Evolutionary conservation across 2,888 invertebrate genomes (phyloP), one percentile per base, ranked within the genome.

Genomic region (Tipula helvola): DNA sequence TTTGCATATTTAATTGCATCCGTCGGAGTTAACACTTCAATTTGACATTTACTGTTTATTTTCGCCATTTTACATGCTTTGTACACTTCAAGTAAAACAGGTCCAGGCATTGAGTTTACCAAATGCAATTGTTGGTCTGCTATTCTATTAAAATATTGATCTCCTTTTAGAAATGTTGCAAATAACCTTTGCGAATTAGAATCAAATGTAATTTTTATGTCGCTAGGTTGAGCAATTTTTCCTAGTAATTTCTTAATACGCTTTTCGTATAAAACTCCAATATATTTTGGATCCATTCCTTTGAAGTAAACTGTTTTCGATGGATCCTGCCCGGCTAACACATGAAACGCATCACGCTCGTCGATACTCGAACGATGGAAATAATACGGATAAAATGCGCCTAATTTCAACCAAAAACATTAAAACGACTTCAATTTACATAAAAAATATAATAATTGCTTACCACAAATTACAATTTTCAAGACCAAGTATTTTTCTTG

Each of bases 301-400:
- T 90, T 91, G 47, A 93, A 95, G 89, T 93, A 95, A 0, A 97
- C 96, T 0, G 97, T 96, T 87, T 93, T 94, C 86, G 93, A 93
- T 0, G 97, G 97, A 91, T 98, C 95, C 42, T 94, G 92, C 0
- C 96, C 96, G 28, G 93, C 93, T 0, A 98, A 92, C 0, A 90
- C 90, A 88, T 94, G 95, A 3, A 95, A 93, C 0, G 96, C 94
- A 39, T 94, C 93, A 0, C 94, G 92, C 89, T 96, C 96, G 44
- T 90, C 90, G 88, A 92, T 91, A 28, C 92, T 90, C 8, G 91
- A 89, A 44, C 94, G 93, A 28, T 95, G 91, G 91, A 97, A 98
- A 91, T 96, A 98, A 91, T 98, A 95, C 0, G 99, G 99, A 92
- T 98, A 99, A 91, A 98, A 98, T 1, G 98, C 98, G 2, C 88